Percentiles rank a stretch among this genome's conserved stretches.
Conservation (phyloP, 1,140 invertebrate species). For the Lucilia sericata region DNA sequence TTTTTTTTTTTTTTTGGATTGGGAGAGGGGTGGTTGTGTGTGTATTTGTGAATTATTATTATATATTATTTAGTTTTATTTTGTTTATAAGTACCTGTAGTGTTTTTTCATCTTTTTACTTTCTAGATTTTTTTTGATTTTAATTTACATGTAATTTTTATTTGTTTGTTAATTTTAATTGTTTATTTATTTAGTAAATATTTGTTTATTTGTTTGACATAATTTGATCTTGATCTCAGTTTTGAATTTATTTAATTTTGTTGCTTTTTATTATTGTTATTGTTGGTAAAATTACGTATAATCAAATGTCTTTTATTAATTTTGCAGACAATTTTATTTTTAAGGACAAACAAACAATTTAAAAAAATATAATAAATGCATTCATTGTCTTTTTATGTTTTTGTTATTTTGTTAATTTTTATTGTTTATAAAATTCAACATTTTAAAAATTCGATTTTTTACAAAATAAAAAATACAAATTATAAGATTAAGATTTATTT, state of each 20-base stretch:
- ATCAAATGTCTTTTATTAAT: neutral
- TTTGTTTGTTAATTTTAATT: conserved; percentile 20
- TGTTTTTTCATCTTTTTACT: conserved; percentile 11
- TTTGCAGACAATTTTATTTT: no score
- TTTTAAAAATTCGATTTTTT: neutral
- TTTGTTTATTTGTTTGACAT: neutral
- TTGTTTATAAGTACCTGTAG: conserved; percentile 31
- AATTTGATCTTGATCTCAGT: conserved; percentile 26
- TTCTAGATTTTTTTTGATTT: neutral
- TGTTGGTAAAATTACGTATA: conserved; percentile 37
- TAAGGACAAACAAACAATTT: neutral
- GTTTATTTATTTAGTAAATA: neutral
- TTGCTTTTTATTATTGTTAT: conserved; percentile 31
- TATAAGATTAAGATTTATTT: no score
- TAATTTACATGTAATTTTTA: conserved; percentile 32
- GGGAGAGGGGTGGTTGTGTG: neutral
- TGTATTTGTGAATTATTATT: conserved; percentile 4
- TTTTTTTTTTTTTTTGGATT: neutral
- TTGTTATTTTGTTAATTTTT: neutral
- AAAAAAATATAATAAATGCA: no score
- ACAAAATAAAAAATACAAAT: neutral
- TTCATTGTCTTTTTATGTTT: neutral
- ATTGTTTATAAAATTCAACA: neutral
- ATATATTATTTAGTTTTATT: conserved; percentile 32
- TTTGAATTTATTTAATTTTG: conserved; percentile 30